Evolutionary conservation across 1,140 invertebrate species (phyloP).

Genomic region (Hylyphantes graminicola): DNA sequence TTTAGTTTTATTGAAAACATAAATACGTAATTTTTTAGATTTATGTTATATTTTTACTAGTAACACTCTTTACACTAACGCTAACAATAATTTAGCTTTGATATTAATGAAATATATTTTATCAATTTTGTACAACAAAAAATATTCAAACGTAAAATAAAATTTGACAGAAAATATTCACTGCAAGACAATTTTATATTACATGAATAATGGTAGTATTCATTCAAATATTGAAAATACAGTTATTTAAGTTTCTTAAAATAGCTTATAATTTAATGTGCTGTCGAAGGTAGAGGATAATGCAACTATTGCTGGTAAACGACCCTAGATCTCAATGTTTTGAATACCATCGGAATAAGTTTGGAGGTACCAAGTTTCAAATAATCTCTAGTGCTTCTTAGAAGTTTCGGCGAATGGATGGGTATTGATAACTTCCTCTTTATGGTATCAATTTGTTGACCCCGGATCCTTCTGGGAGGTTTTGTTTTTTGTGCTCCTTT

Average conservation of each 20-base stretch:
- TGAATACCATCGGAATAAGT: neutral
- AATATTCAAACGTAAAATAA: neutral
- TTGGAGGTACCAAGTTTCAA: too few relatives aligned
- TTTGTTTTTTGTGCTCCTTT: neutral
- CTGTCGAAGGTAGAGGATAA: neutral
- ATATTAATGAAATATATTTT: too few relatives aligned
- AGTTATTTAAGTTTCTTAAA: neutral
- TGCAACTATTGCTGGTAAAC: neutral
- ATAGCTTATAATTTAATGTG: neutral
- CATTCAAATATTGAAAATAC: neutral
- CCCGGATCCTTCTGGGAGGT: neutral
- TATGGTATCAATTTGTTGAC: neutral
- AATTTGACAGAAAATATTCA: neutral
- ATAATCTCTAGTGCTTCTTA: neutral
- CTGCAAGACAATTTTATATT: neutral
- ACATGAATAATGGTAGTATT: neutral
- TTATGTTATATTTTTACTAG: too few relatives aligned
- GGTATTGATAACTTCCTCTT: neutral
- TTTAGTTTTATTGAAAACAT: too few relatives aligned
- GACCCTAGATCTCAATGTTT: constrained; percentile 5
- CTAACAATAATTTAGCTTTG: too few relatives aligned
- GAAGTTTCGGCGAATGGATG: neutral
- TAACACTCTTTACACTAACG: too few relatives aligned
- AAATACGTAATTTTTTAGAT: too few relatives aligned
- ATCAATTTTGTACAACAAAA: neutral